Evolutionary conservation across 2,113 vertebrate species (phyloP), one percentile per base, ranked within the genome.

Genomic region (Melanerpes formicivorus): DNA sequence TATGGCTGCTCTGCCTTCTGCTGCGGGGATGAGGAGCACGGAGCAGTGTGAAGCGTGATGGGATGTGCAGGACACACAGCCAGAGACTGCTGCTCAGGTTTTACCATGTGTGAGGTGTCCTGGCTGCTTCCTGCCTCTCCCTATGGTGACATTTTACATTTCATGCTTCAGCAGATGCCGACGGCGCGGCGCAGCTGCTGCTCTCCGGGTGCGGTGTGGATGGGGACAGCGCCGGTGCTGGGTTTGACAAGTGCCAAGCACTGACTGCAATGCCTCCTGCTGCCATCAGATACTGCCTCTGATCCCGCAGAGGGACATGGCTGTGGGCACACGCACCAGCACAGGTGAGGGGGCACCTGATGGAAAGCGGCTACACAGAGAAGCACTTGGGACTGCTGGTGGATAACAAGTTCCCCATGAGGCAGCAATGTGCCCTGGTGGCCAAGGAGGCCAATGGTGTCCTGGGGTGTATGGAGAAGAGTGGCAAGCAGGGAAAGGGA

Each of bases 11-110:
- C 40, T 81, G 59, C 32, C 44, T 26, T 17, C 2, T 8, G 58
- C 0, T 0, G 0, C 1, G 42, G 62, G 72, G 34, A 8, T 0
- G 0, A 40, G n/a, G 23, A 59, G 77, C 11, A 0, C 27, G 5
- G 7, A 21, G 71, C 3, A 6, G 46, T 0, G 46, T 5, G 37
- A 9, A 25, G 54, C 0, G 6, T 4, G 40, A 21, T 2, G 27
- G 80, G 64, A 6, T 23, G 59, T 3, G 21, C 2, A 8, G 52
- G 64, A n/a, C 14, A 5, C 0, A 0, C 37, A 2, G 30, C 2
- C 14, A 1, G 32, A 52, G 48, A 1, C 13, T 3, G 26, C 4
- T 10, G 77, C 66, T 50, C 15, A 2, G 60, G 17, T 40, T 22
- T 59, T 16, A 10, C 7, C 32, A 2, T 6, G 9, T 1, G 13